A percentile compares a stretch with the other conserved stretches of the same genome.
These are phyloP conservation scores for Dioctria linearis DNA, from an alignment of 2,888 invertebrate species.

Conservation along the genomic window DNA sequence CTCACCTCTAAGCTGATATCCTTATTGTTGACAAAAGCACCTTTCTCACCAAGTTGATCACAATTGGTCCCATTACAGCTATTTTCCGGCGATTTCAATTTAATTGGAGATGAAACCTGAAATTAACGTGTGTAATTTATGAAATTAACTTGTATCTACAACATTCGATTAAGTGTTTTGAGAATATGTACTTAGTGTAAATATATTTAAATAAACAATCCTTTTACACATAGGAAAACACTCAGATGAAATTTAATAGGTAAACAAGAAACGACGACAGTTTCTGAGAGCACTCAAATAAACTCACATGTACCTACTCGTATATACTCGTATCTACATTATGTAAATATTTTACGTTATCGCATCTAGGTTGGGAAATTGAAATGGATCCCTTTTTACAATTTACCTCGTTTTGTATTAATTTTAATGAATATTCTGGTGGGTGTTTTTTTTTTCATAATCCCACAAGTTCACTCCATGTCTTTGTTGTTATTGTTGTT, in stretches of 20 bases:
- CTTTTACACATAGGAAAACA: background rate
- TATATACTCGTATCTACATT: no score
- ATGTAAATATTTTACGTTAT: slow-evolving; percentile 12
- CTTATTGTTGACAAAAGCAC: slow-evolving; percentile 24
- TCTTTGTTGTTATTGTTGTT: no score
- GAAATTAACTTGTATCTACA: slow-evolving; percentile 32
- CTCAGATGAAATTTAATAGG: background rate
- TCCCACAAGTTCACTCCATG: background rate
- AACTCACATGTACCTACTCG: background rate
- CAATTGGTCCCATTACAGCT: slow-evolving; percentile 58
- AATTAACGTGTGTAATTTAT: slow-evolving; percentile 50
- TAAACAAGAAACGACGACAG: no score
- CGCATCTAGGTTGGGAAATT: slow-evolving; percentile 18
- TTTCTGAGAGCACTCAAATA: background rate
- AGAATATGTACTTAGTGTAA: slow-evolving; percentile 22
- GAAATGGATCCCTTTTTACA: slow-evolving; percentile 15
- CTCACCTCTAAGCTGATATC: slow-evolving; percentile 55
- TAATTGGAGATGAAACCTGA: slow-evolving; percentile 59
- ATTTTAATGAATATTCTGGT: slow-evolving; percentile 55
- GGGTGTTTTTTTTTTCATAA: slow-evolving; percentile 9
- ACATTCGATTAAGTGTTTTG: background rate
- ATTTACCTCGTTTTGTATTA: slow-evolving; percentile 47
- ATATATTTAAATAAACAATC: slow-evolving; percentile 4
- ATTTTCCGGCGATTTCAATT: slow-evolving; percentile 58
- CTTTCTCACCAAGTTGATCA: slow-evolving; percentile 48